phyloP scores from a whole-genome alignment of 2,113 vertebrate species.

The Edolisoma coerulescens region DNA sequence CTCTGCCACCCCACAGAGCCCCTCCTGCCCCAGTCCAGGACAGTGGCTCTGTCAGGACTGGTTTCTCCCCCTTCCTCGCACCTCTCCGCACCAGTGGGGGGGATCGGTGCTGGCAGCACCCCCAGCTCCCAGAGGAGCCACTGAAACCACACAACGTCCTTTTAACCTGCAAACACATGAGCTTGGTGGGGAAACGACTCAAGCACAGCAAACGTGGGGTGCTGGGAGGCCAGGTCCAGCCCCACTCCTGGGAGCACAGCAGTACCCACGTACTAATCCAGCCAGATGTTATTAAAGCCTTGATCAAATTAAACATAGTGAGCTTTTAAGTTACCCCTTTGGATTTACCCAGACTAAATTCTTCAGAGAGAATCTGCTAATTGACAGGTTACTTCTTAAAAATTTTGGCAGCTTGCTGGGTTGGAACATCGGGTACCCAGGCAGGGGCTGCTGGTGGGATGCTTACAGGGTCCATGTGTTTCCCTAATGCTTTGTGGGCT shows the following conservation, averaged over 20 bases:
- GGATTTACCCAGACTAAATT: neutral
- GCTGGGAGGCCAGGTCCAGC: neutral
- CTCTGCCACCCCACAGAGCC: neutral
- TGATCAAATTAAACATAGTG: neutral
- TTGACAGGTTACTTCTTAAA: neutral
- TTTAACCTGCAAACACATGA: accelerated
- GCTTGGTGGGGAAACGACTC: neutral
- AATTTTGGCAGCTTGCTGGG: neutral
- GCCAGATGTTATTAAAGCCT: neutral
- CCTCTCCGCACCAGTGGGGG: neutral
- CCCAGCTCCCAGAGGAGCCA: neutral
- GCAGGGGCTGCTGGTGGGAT: neutral
- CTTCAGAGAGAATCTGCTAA: neutral
- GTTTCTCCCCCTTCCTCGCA: neutral
- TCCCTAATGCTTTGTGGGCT: neutral
- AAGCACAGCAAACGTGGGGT: accelerated
- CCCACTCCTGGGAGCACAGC: neutral
- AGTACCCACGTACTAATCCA: neutral
- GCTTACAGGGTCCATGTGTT: neutral
- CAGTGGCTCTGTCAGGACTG: neutral
- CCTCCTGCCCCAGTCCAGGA: neutral
- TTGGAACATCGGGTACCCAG: neutral
- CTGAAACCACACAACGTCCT: neutral
- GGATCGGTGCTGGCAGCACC: accelerated
- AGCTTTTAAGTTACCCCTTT: neutral